A percentile compares a stretch with the other conserved stretches of the same genome.
phyloP scores from a whole-genome alignment of 1,140 invertebrate genomes.

The Drosophila saltans region DNA sequence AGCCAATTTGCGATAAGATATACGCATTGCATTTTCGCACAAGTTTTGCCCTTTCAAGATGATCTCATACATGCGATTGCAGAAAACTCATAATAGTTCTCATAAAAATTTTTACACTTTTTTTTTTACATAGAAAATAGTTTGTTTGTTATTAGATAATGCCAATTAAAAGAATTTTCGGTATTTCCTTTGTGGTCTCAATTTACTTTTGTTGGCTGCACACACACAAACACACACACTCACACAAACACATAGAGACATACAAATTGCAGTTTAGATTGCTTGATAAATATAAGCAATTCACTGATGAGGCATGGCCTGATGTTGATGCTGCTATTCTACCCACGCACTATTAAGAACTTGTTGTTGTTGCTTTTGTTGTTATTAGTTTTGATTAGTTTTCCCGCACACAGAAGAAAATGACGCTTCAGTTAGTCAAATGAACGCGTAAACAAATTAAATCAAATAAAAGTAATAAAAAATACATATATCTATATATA shows the following conservation, averaged over 20 bases:
- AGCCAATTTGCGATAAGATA: conserved; percentile 16
- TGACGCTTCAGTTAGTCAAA: conserved; percentile 17
- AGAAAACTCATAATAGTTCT: conserved; percentile 61
- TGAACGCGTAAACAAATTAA: conserved; percentile 49
- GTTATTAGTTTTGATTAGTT: conserved; percentile 35
- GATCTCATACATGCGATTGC: conserved; percentile 58
- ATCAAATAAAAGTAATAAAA: conserved; percentile 51
- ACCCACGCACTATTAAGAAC: conserved; percentile 54
- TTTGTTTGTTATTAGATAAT: conserved; percentile 46
- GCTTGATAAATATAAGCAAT: conserved; percentile 49
- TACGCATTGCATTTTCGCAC: background rate
- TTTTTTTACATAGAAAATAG: too few relatives aligned
- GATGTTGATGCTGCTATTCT: conserved; percentile 15
- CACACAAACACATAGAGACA: conserved; percentile 19
- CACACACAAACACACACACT: conserved; percentile 27
- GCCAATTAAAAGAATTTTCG: conserved; percentile 24
- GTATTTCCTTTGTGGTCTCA: conserved; percentile 38
- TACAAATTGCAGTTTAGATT: conserved; percentile 46
- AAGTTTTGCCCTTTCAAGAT: conserved; percentile 18
- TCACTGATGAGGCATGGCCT: conserved; percentile 36
- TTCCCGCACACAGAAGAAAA: conserved; percentile 18
- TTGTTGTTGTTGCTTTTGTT: conserved; percentile 23
- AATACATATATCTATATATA: too few relatives aligned
- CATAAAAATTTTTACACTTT: conserved; percentile 17
- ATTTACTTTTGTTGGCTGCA: conserved; percentile 38